Base-by-base conservation (phyloP, 2,888 invertebrate species). In the Agrypnus murinus region DNA sequence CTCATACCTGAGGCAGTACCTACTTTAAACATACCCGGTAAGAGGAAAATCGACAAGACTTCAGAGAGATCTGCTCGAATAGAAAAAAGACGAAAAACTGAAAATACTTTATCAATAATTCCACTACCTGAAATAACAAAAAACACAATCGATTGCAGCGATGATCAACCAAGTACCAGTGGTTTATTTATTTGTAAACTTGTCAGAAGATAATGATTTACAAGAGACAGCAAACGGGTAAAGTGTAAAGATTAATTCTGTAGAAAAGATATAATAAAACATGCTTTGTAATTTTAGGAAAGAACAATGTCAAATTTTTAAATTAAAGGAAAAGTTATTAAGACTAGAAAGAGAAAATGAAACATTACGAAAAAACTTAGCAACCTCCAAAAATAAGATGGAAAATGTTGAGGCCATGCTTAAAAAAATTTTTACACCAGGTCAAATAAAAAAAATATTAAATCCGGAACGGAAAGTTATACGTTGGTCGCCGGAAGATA, bases 31-130 rank as follows among this genome's bases (percentile, higher is more conserved):
- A 45, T 45, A 45, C 45, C 17, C n/a, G 40, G 7, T 8, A 40
- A n/a, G 14, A 17, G 1, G 9, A 9, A 38, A 59, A 43, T 5
- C 15, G 12, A 59, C 7, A 7, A 7, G 14, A 14, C 8, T 25
- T 5, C 2, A 3, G 36, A 12, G 14, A 15, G 38, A 58, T 19
- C 34, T 40, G 58, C 14, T 8, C 58, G 38, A 36, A 14, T 36
- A 14, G 12, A 9, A 58, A 59, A 59, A 45, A 15, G 31, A 59
- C 14, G n/a, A 3, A 40, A 36, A 0, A 15, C 1, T 17, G 55
- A 55, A 55, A 25, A n/a, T n/a, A n/a, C n/a, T n/a, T 17, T 12
- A 55, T 55, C n/a, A 14, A 36, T 14, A 15, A 55, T n/a, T 36
- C 36, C n/a, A n/a, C n/a, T n/a, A n/a, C n/a, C n/a, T n/a, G n/a